A percentile compares a stretch with the other conserved stretches of the same genome.
These are phyloP conservation scores for Centropus unirufus DNA, from an alignment of 2,113 vertebrate species.

Conservation along the genomic window DNA sequence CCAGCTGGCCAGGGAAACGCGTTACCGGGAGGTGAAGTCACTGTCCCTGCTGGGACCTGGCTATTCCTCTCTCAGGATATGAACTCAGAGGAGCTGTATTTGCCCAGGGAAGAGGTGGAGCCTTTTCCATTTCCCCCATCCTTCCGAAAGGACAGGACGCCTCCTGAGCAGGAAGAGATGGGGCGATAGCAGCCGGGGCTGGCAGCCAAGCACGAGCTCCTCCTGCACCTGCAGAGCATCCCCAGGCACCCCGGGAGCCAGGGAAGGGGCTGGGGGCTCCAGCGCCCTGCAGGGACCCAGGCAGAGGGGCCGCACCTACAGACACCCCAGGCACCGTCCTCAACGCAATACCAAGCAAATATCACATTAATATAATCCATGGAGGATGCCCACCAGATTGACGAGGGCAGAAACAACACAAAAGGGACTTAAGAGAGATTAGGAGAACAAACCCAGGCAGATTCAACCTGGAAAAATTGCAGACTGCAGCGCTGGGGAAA, in stretches of 20 bases:
- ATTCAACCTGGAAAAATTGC: constrained; percentile 45
- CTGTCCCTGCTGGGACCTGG: constrained; percentile 64
- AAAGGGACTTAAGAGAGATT: constrained; percentile 42
- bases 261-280: not conserved
- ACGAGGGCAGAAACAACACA: constrained; percentile 23
- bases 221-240: not conserved
- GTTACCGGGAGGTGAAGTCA: constrained; percentile 73
- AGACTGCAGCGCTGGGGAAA: constrained; percentile 43
- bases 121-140: constrained; percentile 73
- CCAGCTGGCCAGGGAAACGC: constrained; percentile 52
- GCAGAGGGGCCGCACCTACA: not conserved
- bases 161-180: constrained; percentile 63
- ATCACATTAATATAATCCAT: not conserved
- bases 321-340: not conserved
- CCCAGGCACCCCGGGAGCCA: accelerated
- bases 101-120: constrained; percentile 73
- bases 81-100: constrained; percentile 70
- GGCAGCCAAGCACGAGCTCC: not conserved
- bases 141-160: constrained; percentile 73
- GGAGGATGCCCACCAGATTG: not conserved
- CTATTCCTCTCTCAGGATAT: constrained; percentile 67
- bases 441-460: constrained; percentile 44
- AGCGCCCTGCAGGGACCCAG: not conserved
- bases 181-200: not conserved
- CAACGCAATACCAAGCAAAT: not conserved